Evolutionary conservation across 2,888 invertebrate genomes (phyloP).

Genomic region (Brachypalpus laphriformis): DNA sequence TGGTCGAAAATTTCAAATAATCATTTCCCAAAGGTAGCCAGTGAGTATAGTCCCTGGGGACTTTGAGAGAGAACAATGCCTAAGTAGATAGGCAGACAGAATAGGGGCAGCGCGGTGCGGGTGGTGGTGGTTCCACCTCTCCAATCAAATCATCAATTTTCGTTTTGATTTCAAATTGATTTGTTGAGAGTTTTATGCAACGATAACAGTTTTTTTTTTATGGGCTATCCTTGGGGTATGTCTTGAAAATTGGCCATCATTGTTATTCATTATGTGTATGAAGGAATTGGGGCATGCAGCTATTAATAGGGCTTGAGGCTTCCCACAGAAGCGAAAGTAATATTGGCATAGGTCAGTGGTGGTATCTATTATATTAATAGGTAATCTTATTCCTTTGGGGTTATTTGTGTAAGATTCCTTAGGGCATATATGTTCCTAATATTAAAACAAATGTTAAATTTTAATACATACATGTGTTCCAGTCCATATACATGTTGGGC

Average conservation of each 20-base stretch:
- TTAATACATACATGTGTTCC: too few species aligned
- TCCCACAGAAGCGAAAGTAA: slow-evolving; percentile 9
- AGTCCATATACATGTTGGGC: too few species aligned
- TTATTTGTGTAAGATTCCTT: neutral
- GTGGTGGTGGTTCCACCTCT: neutral
- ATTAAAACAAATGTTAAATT: neutral
- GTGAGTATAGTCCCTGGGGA: slow-evolving; percentile 50
- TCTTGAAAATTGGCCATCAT: slow-evolving; percentile 27
- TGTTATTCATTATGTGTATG: slow-evolving; percentile 42
- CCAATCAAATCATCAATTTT: slow-evolving; percentile 68
- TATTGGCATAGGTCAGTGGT: slow-evolving; percentile 1
- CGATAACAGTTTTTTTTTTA: slow-evolving; percentile 18
- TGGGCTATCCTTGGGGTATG: neutral
- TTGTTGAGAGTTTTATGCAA: slow-evolving; percentile 62
- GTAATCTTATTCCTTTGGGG: neutral
- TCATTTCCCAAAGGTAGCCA: slow-evolving; percentile 65
- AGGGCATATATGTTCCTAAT: neutral
- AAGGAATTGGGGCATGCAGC: slow-evolving; percentile 31
- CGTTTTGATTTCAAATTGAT: slow-evolving; percentile 69
- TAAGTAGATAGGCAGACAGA: slow-evolving; percentile 28
- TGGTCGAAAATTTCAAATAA: slow-evolving; percentile 67
- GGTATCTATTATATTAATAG: neutral
- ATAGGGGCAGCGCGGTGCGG: neutral
- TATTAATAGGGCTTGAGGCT: slow-evolving; percentile 36
- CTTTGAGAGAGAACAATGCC: slow-evolving; percentile 55